A percentile compares a stretch with the other conserved stretches of the same genome.
These are phyloP conservation scores for Aleiodes alternator DNA, from an alignment of 2,888 invertebrate species.

Conservation along the genomic window DNA sequence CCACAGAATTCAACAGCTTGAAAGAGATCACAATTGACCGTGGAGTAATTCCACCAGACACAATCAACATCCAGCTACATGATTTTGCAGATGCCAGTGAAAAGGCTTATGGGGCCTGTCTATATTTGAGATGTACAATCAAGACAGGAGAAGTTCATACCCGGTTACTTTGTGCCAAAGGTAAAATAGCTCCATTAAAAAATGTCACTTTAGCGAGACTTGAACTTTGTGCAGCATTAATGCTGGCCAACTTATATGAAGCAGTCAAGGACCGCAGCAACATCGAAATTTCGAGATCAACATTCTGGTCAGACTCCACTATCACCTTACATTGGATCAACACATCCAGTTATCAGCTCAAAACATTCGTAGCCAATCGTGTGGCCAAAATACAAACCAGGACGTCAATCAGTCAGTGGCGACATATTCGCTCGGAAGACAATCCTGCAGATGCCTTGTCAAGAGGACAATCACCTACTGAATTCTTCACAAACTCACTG, in stretches of 20 bases:
- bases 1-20: not conserved
- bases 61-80: slow-evolving; percentile 32
- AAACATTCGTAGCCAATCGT: slow-evolving; percentile 46
- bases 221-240: slow-evolving; percentile 47
- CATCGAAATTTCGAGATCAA: not conserved
- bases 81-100: slow-evolving; percentile 49
- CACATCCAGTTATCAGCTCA: slow-evolving; percentile 25
- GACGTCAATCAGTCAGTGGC: slow-evolving; percentile 32
- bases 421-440: slow-evolving; percentile 46
- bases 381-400: not conserved
- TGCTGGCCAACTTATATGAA: slow-evolving; percentile 37
- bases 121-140: slow-evolving; percentile 33
- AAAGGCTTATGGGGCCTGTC: slow-evolving; percentile 46
- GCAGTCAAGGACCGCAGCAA: slow-evolving; percentile 7
- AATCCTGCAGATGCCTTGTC: slow-evolving; percentile 58
- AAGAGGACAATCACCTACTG: slow-evolving; percentile 48
- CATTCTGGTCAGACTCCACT: slow-evolving; percentile 49
- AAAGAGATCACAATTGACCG: not conserved
- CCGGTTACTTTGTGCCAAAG: slow-evolving; percentile 40
- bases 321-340: slow-evolving; percentile 47
- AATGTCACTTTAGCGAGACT: slow-evolving; percentile 45
- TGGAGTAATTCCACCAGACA: not conserved
- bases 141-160: slow-evolving; percentile 6
- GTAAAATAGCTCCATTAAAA: slow-evolving; percentile 50
- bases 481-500: slow-evolving; percentile 38